phyloP scores from a whole-genome alignment of 2,113 vertebrate genomes.

The Gambusia holbrooki region DNA sequence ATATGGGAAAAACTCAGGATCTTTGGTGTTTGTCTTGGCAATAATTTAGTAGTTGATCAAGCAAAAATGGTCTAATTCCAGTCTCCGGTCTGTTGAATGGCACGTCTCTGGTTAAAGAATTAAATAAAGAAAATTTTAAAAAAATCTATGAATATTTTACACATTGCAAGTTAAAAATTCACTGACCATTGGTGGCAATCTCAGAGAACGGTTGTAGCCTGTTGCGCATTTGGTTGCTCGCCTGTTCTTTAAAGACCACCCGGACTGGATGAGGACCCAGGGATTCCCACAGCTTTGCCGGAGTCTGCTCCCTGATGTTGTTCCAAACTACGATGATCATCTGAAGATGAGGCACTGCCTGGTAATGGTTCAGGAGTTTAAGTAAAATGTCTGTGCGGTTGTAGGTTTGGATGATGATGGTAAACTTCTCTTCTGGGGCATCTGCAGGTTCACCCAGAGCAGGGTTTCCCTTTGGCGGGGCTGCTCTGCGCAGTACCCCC shows the following conservation, averaged over 20 bases:
- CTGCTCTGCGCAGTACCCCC: slow-evolving; percentile 42
- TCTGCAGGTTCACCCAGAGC: neutral
- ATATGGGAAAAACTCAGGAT: no score
- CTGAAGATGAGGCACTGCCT: slow-evolving; percentile 88
- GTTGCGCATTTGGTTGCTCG: slow-evolving; percentile 89
- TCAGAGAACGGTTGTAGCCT: slow-evolving; percentile 90
- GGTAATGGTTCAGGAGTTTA: slow-evolving; percentile 93
- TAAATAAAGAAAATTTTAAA: no score
- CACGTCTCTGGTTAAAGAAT: neutral
- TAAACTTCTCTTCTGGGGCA: slow-evolving; percentile 80
- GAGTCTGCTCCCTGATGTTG: slow-evolving; percentile 86
- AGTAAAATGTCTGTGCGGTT: slow-evolving; percentile 93
- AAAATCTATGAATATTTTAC: no score
- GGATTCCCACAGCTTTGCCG: slow-evolving; percentile 87
- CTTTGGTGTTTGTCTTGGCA: no score
- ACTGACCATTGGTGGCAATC: slow-evolving; percentile 87
- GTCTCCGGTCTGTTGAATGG: no score
- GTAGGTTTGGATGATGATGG: slow-evolving; percentile 91
- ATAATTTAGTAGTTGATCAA: no score
- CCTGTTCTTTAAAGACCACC: slow-evolving; percentile 90
- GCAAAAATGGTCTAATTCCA: no score
- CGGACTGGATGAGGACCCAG: slow-evolving; percentile 90
- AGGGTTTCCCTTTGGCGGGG: neutral
- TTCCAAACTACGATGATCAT: slow-evolving; percentile 93
- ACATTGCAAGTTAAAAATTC: neutral